Evolutionary conservation across 2,113 vertebrate species (phyloP).

Genomic region (Malurus elegans): DNA sequence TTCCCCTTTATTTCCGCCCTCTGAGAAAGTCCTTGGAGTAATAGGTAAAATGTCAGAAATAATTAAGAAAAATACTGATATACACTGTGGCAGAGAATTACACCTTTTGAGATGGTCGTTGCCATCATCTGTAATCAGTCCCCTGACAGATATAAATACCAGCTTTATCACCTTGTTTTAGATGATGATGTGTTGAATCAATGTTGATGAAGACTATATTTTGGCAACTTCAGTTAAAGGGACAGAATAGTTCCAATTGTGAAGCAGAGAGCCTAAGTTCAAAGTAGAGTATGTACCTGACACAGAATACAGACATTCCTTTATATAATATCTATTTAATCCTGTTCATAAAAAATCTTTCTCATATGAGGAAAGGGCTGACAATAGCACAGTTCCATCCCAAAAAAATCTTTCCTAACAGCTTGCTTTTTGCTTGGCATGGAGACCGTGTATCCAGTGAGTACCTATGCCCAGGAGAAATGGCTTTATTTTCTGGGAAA

Average conservation of each 20-base stretch:
- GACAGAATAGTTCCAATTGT: conserved; percentile 17
- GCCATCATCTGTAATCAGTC: conserved; percentile 61
- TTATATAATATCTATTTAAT: not conserved
- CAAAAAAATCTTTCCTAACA: not conserved
- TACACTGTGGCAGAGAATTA: conserved; percentile 72
- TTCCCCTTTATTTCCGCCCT: conserved; percentile 63
- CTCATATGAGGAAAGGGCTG: not conserved
- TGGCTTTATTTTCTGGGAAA: not conserved
- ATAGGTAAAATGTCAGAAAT: conserved; percentile 80
- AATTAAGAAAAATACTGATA: conserved; percentile 81
- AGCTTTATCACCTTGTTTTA: conserved; percentile 66
- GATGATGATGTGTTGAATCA: conserved; percentile 70
- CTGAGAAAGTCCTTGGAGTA: conserved; percentile 71
- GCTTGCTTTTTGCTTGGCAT: not conserved
- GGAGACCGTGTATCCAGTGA: not conserved
- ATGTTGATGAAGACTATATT: conserved; percentile 57
- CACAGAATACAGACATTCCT: not conserved
- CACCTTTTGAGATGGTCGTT: conserved; percentile 64
- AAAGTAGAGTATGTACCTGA: not conserved
- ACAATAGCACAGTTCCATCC: not conserved
- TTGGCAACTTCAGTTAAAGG: conserved; percentile 13
- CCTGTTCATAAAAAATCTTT: not conserved
- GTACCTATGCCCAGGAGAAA: not conserved
- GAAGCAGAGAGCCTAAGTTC: conserved; percentile 13
- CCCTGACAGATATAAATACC: conserved; percentile 72